Base-by-base conservation (phyloP, 2,113 vertebrate species). In the Gavia stellata region DNA sequence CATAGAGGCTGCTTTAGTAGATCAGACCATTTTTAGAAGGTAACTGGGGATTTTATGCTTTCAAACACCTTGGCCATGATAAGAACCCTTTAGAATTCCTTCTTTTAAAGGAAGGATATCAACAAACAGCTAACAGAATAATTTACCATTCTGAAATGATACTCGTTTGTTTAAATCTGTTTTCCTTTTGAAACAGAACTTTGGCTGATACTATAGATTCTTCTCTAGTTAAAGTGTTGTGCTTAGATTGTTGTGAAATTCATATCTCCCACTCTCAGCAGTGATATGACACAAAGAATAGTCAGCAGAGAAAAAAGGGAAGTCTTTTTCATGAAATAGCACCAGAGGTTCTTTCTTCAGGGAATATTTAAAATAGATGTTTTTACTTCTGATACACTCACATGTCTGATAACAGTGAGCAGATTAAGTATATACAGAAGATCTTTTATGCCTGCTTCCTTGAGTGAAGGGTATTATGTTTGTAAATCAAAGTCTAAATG, bases 401-500 rank as follows among this genome's bases (percentile, higher is more conserved):
- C 56, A 77, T 47, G 85, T 71, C 91, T 95, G 96, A 96, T 96
- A 96, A 80, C 28, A 58, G 81, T 88, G 96, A 96, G 94, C 56
- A 96, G 97, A 97, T 96, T 96, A 97, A 94, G 28, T 90, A 68
- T 91, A 96, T 58, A 94, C 52, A 79, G 92, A 94, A 79, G 26
- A 71, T 36, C 88, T 95, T 94, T 94, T 79, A 96, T 96, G 75
- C 65, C 86, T 94, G 26, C 56, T 81, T 91, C 19, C 25, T 91
- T 97, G 96, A 97, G 74, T 96, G 93, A 97, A 96, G 67, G 71
- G 67, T 96, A 88, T 96, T 96, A 92, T 81, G 78, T 95, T 91
- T 93, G 59, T 91, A 96, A 97, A 92, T 83, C 91, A 91, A 96
- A 97, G 83, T 84, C 88, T 86, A 93, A 95, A 87, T 52, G 56